phyloP scores from a whole-genome alignment of 2,888 invertebrate species.

The Cheiracanthium punctorium region DNA sequence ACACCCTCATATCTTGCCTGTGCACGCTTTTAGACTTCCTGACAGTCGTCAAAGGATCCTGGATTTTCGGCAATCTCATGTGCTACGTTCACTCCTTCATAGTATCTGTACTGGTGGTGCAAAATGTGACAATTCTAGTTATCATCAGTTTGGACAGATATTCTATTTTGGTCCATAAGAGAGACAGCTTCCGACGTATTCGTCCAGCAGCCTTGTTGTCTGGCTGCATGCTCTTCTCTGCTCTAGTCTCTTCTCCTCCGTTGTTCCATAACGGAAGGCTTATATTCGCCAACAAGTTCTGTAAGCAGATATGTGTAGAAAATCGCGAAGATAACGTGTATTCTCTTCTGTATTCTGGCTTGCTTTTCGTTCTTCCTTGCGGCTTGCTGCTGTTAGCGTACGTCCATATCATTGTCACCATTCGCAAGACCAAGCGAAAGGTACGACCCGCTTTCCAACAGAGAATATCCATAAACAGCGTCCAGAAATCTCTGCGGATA shows the following conservation, averaged over 20 bases:
- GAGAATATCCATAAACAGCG: not conserved
- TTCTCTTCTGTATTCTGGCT: slow-evolving; percentile 36
- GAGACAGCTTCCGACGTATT: slow-evolving; percentile 73
- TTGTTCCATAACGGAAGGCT: slow-evolving; percentile 38
- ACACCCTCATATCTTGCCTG: slow-evolving; percentile 72
- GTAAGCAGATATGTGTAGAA: slow-evolving; percentile 67
- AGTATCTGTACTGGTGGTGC: slow-evolving; percentile 72
- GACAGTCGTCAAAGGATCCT: slow-evolving; percentile 68
- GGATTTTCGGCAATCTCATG: slow-evolving; percentile 70
- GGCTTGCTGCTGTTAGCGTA: slow-evolving; percentile 73
- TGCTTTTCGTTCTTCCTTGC: slow-evolving; percentile 73
- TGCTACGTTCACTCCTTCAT: slow-evolving; percentile 72
- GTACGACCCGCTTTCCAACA: slow-evolving; percentile 70
- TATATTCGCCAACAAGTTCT: slow-evolving; percentile 66
- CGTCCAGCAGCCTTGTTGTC: slow-evolving; percentile 72
- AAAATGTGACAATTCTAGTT: slow-evolving; percentile 73
- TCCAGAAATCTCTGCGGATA: not conserved
- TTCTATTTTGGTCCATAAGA: slow-evolving; percentile 73
- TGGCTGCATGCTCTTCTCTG: slow-evolving; percentile 72
- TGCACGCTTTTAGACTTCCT: slow-evolving; percentile 73
- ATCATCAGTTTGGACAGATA: slow-evolving; percentile 74
- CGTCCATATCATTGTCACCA: slow-evolving; percentile 72
- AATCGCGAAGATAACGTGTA: slow-evolving; percentile 50
- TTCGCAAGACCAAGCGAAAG: slow-evolving; percentile 72
- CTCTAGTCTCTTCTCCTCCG: slow-evolving; percentile 61